Conservation (phyloP, 92 coral and sea anemone species). For the Phenganax marumi region DNA sequence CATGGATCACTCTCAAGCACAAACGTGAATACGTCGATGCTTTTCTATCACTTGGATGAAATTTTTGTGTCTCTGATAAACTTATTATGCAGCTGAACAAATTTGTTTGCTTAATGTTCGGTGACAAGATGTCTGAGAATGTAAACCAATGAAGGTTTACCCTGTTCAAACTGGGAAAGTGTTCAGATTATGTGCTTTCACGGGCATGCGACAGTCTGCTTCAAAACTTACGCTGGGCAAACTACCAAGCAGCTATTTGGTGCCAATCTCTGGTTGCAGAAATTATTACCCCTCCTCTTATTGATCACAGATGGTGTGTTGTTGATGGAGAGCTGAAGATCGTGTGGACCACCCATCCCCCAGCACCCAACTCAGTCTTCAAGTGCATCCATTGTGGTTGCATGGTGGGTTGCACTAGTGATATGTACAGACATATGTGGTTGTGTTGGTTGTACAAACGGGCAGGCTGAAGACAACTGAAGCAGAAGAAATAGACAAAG, state of each 20-base stretch:
- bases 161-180: slow-evolving; percentile 51
- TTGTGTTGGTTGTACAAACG: no score
- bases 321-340: slow-evolving; percentile 3
- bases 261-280: slow-evolving; percentile 39
- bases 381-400: no score
- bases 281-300: slow-evolving; percentile 50
- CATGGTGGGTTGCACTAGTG: no score
- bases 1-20: not conserved
- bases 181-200: slow-evolving; percentile 46
- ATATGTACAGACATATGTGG: no score
- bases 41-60: not conserved
- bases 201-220: slow-evolving; percentile 50
- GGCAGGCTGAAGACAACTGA: no score
- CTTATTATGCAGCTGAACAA: not conserved
- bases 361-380: slow-evolving; percentile 24
- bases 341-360: slow-evolving; percentile 29
- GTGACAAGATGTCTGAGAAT: not conserved
- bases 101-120: slow-evolving; percentile 4
- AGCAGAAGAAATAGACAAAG: no score
- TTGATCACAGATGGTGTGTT: slow-evolving; percentile 19
- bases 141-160: slow-evolving; percentile 51
- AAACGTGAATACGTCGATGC: not conserved
- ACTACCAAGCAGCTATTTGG: slow-evolving; percentile 61
- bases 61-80: not conserved
- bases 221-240: slow-evolving; percentile 52